Percentiles rank a stretch among this genome's conserved stretches.
These are phyloP conservation scores for Myioborus melanocephalus DNA, from an alignment of 2,797 vertebrate species.

Conservation along the genomic window DNA sequence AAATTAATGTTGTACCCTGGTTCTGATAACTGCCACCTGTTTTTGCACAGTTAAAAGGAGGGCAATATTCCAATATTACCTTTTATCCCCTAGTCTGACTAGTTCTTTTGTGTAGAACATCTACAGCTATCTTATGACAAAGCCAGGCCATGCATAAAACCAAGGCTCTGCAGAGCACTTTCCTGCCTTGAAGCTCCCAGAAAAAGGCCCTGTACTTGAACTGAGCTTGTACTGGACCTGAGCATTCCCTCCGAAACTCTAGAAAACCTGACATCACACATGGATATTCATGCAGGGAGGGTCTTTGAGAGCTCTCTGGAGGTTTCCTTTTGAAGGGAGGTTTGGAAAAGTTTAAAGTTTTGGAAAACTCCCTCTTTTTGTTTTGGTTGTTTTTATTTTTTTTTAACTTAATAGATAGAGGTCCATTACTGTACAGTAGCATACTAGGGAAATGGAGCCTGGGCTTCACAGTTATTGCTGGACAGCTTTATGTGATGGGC, in stretches of 20 bases:
- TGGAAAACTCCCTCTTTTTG: background rate
- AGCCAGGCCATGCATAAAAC: background rate
- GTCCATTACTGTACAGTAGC: background rate
- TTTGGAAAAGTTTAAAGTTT: background rate
- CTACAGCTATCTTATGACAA: background rate
- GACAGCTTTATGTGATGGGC: background rate
- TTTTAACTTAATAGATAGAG: background rate
- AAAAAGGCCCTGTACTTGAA: background rate
- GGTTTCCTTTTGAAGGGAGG: background rate
- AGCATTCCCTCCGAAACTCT: background rate
- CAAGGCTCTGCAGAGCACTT: background rate
- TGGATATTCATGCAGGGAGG: rapidly evolving
- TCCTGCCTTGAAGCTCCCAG: background rate
- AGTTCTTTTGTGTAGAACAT: background rate
- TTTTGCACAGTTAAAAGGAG: background rate
- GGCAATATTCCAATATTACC: background rate
- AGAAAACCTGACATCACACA: background rate
- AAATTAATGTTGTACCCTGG: background rate
- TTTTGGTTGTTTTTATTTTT: background rate
- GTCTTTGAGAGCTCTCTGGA: background rate
- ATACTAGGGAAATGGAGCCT: background rate
- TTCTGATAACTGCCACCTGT: background rate
- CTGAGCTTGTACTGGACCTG: background rate
- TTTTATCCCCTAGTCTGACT: background rate
- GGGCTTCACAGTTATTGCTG: background rate